Evolutionary conservation across 2,888 invertebrate species (phyloP).

Genomic region (Choristoneura rosaceana): DNA sequence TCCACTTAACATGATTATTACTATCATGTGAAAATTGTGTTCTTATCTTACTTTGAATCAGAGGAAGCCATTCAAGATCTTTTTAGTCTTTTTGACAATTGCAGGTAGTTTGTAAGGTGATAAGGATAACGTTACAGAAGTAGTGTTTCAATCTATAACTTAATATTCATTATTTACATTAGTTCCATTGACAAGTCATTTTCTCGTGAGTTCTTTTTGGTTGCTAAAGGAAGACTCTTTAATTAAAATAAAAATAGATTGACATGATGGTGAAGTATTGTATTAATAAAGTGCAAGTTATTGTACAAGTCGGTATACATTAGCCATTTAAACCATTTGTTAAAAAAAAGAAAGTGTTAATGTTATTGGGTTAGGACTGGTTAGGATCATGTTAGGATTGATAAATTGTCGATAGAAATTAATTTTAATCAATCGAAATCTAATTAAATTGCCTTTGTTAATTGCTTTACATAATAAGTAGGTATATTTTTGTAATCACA

Average conservation of each 20-base stretch:
- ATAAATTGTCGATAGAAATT: slow-evolving; percentile 57
- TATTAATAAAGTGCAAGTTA: slow-evolving; percentile 15
- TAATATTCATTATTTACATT: slow-evolving; percentile 25
- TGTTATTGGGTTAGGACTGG: slow-evolving; percentile 46
- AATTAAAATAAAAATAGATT: slow-evolving; percentile 23
- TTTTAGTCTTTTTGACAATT: slow-evolving; percentile 67
- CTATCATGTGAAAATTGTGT: not conserved
- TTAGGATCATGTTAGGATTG: slow-evolving; percentile 42
- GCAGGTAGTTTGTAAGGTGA: slow-evolving; percentile 70
- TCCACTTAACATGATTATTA: not conserved
- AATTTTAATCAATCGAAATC: slow-evolving; percentile 59
- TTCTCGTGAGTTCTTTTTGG: slow-evolving; percentile 44
- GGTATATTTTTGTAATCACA: slow-evolving; percentile 80
- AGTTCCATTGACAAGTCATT: slow-evolving; percentile 12
- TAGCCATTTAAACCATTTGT: slow-evolving; percentile 26
- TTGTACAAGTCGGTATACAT: slow-evolving; percentile 12
- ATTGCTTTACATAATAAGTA: slow-evolving; percentile 73
- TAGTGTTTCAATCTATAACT: slow-evolving; percentile 45
- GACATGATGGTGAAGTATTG: slow-evolving; percentile 9
- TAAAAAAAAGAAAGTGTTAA: slow-evolving; percentile 39
- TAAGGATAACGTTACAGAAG: slow-evolving; percentile 51
- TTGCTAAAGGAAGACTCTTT: slow-evolving; percentile 57
- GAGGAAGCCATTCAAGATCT: slow-evolving; percentile 25
- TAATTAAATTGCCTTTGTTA: slow-evolving; percentile 72
- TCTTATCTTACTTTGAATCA: slow-evolving; percentile 8